Conservation (phyloP, 2,113 vertebrate genomes). For the Prunella himalayana region DNA sequence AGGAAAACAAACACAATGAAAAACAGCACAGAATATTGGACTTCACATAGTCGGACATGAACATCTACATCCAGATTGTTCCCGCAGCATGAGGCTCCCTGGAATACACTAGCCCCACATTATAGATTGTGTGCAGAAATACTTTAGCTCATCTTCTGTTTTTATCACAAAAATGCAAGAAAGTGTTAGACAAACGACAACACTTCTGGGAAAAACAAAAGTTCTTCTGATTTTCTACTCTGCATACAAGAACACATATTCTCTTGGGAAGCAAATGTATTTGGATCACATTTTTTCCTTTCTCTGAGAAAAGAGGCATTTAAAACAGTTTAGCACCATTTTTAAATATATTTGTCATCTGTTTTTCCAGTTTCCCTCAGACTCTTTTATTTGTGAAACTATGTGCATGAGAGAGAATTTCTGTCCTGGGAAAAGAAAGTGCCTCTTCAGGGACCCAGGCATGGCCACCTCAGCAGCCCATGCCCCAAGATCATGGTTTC, state of each 20-base stretch:
- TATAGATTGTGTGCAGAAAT: background rate
- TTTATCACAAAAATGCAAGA: background rate
- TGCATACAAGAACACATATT: background rate
- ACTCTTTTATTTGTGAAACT: background rate
- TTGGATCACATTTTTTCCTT: constrained; percentile 28
- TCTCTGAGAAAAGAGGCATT: constrained; percentile 31
- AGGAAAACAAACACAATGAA: background rate
- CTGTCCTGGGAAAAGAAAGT: background rate
- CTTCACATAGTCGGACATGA: background rate
- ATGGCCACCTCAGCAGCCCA: background rate
- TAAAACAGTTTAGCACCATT: background rate
- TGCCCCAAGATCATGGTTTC: background rate
- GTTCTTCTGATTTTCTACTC: background rate
- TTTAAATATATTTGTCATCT: constrained; percentile 36
- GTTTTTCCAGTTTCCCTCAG: background rate
- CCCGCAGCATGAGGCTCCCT: background rate
- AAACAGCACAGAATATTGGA: background rate
- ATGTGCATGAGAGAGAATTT: background rate
- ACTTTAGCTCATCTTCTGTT: background rate
- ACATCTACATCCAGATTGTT: background rate
- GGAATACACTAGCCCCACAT: background rate
- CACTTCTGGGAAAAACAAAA: background rate
- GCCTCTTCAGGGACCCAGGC: background rate
- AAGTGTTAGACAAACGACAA: background rate
- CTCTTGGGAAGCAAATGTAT: background rate